These are phyloP conservation scores for Rhinella marina DNA, from an alignment of 2,797 vertebrate species.

Conservation along the genomic window DNA sequence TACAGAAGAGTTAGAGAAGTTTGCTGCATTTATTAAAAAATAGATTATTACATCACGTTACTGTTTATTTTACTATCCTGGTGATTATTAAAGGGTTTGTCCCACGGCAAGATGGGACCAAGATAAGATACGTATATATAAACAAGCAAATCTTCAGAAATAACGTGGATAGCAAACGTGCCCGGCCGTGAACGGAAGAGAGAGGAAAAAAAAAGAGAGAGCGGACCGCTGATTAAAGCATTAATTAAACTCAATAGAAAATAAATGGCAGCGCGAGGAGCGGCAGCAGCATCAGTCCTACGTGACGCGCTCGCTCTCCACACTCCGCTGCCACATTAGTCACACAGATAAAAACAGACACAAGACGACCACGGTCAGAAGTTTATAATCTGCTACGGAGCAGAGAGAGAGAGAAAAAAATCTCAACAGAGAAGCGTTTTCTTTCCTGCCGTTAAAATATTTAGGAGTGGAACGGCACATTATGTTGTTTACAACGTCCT, in stretches of 20 bases:
- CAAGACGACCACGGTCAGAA: slow-evolving; percentile 8
- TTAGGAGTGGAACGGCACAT: slow-evolving; percentile 4
- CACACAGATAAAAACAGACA: slow-evolving; percentile 16
- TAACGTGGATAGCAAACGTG: not conserved
- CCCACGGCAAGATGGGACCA: no score
- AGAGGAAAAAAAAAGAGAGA: not conserved
- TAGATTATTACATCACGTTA: no score
- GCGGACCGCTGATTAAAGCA: not conserved
- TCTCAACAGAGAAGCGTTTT: not conserved
- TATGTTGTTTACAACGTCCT: slow-evolving; percentile 21
- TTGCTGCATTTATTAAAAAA: no score
- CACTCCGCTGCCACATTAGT: slow-evolving; percentile 2
- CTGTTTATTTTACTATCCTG: no score
- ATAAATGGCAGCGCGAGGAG: slow-evolving; percentile 3
- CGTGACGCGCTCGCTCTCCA: not conserved
- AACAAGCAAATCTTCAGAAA: not conserved
- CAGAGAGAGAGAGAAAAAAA: not conserved
- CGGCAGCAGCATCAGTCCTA: not conserved
- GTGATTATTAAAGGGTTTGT: no score
- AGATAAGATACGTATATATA: not conserved
- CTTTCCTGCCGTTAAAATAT: slow-evolving; percentile 12
- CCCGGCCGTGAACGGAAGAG: not conserved
- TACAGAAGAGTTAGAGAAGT: no score
- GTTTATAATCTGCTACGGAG: slow-evolving; percentile 13
- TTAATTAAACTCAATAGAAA: slow-evolving; percentile 5